These are phyloP conservation scores for Trichogramma pretiosum DNA, from an alignment of 1,140 invertebrate genomes.

Conservation along the genomic window DNA sequence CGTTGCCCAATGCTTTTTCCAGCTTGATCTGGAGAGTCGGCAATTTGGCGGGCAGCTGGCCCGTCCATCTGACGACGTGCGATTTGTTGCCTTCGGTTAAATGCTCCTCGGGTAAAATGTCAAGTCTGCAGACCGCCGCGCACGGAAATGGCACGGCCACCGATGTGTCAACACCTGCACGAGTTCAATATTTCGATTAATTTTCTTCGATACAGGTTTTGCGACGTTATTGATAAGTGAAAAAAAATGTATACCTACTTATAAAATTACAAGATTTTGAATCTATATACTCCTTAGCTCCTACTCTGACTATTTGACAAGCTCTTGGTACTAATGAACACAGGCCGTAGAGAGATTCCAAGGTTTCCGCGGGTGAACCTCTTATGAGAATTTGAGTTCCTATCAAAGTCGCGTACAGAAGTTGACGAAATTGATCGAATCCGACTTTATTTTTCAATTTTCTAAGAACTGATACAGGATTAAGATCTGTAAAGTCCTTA, in stretches of 20 bases:
- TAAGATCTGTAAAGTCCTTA: slow-evolving; percentile 30
- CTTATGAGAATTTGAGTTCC: slow-evolving; percentile 44
- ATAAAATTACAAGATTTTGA: slow-evolving; percentile 40
- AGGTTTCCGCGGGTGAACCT: slow-evolving; percentile 29
- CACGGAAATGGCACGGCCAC: slow-evolving; percentile 41
- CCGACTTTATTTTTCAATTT: slow-evolving; percentile 42
- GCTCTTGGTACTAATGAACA: slow-evolving; percentile 40
- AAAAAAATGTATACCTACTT: slow-evolving; percentile 25
- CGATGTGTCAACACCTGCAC: slow-evolving; percentile 37
- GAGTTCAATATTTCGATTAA: slow-evolving; percentile 1
- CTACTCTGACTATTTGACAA: slow-evolving; percentile 33
- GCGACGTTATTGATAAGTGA: not conserved
- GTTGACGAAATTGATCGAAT: slow-evolving; percentile 45
- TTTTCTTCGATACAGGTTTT: not conserved
- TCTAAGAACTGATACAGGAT: slow-evolving; percentile 36
- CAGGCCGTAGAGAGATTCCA: slow-evolving; percentile 37
- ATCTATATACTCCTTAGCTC: slow-evolving; percentile 37
- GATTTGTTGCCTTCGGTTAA: slow-evolving; percentile 28
- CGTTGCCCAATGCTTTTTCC: slow-evolving; percentile 42
- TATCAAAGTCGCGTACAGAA: slow-evolving; percentile 49
- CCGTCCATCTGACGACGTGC: slow-evolving; percentile 37
- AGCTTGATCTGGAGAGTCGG: slow-evolving; percentile 41
- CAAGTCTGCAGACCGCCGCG: slow-evolving; percentile 37
- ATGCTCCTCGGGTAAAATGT: slow-evolving; percentile 37
- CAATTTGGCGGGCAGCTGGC: slow-evolving; percentile 37